Evolutionary conservation across 1,140 invertebrate genomes (phyloP).

Genomic region (Drosophila punjabiensis): DNA sequence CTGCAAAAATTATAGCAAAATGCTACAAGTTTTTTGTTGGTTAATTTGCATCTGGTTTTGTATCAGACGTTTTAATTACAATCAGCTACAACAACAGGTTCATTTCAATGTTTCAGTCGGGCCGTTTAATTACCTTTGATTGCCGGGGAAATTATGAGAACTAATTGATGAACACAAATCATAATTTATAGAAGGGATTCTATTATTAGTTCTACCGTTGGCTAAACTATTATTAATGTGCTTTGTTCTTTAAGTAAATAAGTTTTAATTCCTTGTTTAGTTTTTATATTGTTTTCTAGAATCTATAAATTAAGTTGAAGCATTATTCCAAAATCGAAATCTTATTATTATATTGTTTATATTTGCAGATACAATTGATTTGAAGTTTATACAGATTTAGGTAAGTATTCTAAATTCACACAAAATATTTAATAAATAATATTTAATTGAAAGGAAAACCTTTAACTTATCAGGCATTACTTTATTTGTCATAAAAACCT

Average conservation of each 20-base stretch:
- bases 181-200: slow-evolving; percentile 14
- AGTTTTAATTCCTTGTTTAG: background rate
- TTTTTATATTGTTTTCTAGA: background rate
- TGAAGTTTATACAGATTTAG: background rate
- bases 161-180: slow-evolving; percentile 37
- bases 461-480: too few species aligned
- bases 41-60: slow-evolving; percentile 60
- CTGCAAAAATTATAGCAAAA: slow-evolving; percentile 60
- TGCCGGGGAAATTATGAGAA: slow-evolving; percentile 29
- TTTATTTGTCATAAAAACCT: background rate
- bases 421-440: background rate
- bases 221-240: background rate
- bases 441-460: background rate
- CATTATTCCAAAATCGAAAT: background rate
- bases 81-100: slow-evolving; percentile 52
- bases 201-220: background rate
- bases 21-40: slow-evolving; percentile 65
- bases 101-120: slow-evolving; percentile 50
- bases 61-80: slow-evolving; percentile 60
- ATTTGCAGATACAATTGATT: background rate
- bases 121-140: slow-evolving; percentile 55
- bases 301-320: background rate
- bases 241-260: background rate
- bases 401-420: background rate
- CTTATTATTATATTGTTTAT: background rate